Evolutionary conservation across 2,113 vertebrate species (phyloP).

Genomic region (Myxocyprinus asiaticus): DNA sequence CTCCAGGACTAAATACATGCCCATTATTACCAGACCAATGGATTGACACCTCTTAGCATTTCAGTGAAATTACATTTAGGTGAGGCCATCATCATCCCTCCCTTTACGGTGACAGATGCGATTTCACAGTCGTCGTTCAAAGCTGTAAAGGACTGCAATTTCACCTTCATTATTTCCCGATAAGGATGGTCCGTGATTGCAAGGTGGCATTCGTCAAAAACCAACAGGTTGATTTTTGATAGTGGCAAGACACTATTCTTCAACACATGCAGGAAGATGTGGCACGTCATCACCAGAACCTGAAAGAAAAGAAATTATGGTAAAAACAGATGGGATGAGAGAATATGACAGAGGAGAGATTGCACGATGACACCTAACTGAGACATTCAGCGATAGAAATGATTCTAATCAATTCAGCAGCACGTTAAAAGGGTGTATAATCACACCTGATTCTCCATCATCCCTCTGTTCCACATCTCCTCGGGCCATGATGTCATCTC

Average conservation of each 20-base stretch:
- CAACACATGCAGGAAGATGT: conserved; percentile 88
- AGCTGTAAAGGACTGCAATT: conserved; percentile 26
- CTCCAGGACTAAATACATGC: conserved; percentile 9
- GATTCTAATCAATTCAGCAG: background rate
- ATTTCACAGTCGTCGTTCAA: background rate
- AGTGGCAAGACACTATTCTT: conserved; percentile 84
- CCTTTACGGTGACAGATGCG: background rate
- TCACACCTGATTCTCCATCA: conserved; percentile 87
- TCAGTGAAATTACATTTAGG: conserved; percentile 29
- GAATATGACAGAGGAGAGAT: conserved; percentile 3
- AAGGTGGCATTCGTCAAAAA: conserved; percentile 98
- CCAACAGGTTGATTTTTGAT: conserved; percentile 93
- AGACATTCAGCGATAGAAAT: background rate
- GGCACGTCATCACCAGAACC: conserved; percentile 98
- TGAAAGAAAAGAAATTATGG: conserved; percentile 56
- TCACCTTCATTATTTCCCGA: conserved; percentile 95
- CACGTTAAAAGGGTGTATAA: background rate
- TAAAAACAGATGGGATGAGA: background rate
- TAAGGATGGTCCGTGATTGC: conserved; percentile 96
- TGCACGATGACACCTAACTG: conserved; percentile 9
- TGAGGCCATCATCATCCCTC: conserved; percentile 20
- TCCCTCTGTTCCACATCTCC: conserved; percentile 86
- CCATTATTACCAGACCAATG: conserved; percentile 17
- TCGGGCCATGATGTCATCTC: conserved; percentile 80
- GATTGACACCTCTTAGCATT: conserved; percentile 18